Conservation (phyloP, 2,888 invertebrate genomes). For the Trichacis sp. region DNA sequence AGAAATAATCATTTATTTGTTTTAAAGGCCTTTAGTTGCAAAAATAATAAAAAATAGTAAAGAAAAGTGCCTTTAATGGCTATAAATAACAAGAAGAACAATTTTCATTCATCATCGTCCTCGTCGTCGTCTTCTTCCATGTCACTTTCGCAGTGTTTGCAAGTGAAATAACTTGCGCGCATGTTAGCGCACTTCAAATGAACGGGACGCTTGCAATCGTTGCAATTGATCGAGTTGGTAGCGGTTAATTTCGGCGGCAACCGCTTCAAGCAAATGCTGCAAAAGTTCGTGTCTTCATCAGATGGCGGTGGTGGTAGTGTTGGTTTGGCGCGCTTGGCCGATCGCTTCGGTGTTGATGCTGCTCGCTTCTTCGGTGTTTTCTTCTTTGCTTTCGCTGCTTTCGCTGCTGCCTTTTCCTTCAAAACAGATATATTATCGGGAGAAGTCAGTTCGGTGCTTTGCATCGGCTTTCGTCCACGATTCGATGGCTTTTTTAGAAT, state of each 20-base stretch:
- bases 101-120: neutral
- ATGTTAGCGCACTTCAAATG: slow-evolving; percentile 3
- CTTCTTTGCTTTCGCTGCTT: too few relatives aligned
- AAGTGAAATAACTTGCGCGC: neutral
- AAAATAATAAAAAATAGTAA: neutral
- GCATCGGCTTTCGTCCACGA: neutral
- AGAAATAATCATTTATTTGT: neutral
- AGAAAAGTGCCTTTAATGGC: too few relatives aligned
- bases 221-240: neutral
- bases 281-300: neutral
- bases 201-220: neutral
- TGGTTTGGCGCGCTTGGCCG: too few relatives aligned
- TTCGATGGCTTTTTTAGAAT: neutral
- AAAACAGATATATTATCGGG: neutral
- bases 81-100: neutral
- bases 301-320: neutral
- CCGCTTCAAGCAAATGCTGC: slow-evolving; percentile 1
- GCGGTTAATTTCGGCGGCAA: neutral
- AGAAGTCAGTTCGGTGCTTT: neutral
- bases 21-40: neutral
- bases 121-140: neutral
- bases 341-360: too few relatives aligned
- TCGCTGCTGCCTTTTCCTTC: neutral
- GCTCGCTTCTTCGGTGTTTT: too few relatives aligned
- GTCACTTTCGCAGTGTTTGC: neutral